These are phyloP conservation scores for Notechis scutatus DNA, from an alignment of 2,113 vertebrate genomes.

Conservation along the genomic window DNA sequence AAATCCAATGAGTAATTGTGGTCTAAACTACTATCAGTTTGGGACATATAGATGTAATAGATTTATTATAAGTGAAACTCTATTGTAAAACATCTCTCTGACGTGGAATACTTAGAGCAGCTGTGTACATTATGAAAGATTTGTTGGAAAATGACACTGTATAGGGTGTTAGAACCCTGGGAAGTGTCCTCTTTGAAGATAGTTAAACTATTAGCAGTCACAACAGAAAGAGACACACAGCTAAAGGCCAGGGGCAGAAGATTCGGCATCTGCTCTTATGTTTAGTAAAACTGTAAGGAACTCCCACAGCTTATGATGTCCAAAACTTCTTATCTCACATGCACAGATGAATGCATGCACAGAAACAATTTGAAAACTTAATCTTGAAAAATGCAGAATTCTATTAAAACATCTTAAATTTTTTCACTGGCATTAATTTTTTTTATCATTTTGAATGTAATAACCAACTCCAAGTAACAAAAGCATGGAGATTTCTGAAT, in stretches of 20 bases:
- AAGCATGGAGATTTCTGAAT: neutral
- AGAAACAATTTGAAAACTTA: neutral
- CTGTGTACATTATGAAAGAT: neutral
- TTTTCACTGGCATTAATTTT: neutral
- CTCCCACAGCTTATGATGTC: slow-evolving; percentile 9
- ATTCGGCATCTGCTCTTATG: neutral
- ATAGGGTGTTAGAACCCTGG: neutral
- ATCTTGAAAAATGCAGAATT: neutral
- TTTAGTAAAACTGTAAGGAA: slow-evolving; percentile 5
- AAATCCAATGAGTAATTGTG: neutral
- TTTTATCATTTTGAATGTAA: neutral
- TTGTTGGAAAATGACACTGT: neutral
- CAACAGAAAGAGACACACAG: neutral
- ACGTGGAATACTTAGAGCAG: neutral
- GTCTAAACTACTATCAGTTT: neutral
- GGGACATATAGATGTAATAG: neutral
- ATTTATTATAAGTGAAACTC: neutral
- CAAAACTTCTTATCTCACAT: neutral
- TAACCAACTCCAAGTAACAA: neutral
- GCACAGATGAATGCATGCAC: neutral
- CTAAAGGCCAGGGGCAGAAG: neutral
- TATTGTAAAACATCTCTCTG: neutral
- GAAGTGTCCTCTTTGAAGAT: neutral
- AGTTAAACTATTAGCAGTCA: neutral
- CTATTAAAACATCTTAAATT: neutral